phyloP scores from a whole-genome alignment of 1,140 invertebrate genomes.

The Andricus grossulariae region DNA sequence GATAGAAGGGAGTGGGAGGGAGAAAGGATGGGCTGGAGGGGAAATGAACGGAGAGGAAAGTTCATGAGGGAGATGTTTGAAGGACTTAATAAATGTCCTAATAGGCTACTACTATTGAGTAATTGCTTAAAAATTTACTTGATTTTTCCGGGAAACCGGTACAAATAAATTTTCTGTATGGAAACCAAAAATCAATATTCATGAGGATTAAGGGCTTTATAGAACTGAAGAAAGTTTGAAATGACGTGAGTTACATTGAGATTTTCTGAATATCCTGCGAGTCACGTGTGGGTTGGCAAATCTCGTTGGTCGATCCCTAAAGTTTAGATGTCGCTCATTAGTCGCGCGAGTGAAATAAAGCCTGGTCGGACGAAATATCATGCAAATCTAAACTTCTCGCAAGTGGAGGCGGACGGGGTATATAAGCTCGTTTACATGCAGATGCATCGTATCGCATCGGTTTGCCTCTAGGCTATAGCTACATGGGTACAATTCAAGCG shows the following conservation, averaged over 20 bases:
- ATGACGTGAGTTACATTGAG: not conserved
- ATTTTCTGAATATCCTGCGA: not conserved
- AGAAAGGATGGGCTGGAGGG: no score
- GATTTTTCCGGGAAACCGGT: no score
- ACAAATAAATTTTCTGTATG: no score
- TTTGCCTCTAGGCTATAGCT: constrained; percentile 10
- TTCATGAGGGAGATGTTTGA: no score
- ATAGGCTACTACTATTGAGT: no score
- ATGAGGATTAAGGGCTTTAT: no score
- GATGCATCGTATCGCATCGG: constrained; percentile 33
- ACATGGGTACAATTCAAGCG: not conserved
- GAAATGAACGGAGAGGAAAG: no score
- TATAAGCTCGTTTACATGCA: constrained; percentile 51
- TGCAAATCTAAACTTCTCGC: constrained; percentile 33
- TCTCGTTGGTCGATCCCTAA: constrained; percentile 1
- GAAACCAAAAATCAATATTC: no score
- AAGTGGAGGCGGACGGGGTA: constrained; percentile 29
- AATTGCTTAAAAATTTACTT: no score
- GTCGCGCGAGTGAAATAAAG: constrained; percentile 16
- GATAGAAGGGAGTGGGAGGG: no score
- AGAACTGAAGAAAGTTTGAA: no score
- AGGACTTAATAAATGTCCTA: no score
- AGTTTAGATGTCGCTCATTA: constrained; percentile 24
- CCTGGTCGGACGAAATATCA: constrained; percentile 25
- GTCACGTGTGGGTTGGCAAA: not conserved